Evolutionary conservation across 2,888 invertebrate species (phyloP).

Genomic region (Nemoura dubitans): DNA sequence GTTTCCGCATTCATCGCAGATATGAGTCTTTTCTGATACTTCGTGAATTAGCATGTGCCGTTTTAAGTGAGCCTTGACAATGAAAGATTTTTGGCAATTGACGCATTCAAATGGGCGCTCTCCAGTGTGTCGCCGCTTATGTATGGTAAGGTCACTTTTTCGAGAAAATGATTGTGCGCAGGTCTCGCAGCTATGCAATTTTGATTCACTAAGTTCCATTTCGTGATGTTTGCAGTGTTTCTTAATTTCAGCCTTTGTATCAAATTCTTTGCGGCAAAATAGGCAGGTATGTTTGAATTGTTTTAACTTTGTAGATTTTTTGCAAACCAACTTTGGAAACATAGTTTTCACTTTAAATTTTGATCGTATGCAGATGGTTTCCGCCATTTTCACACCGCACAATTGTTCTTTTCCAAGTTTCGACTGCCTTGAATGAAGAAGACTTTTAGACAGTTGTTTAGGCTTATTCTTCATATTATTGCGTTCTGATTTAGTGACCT

Average conservation of each 20-base stretch:
- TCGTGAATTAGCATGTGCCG: constrained; percentile 60
- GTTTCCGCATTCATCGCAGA: constrained; percentile 65
- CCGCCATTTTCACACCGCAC: neutral
- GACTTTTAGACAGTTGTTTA: too few relatives aligned
- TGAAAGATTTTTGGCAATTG: constrained; percentile 60
- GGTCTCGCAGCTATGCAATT: constrained; percentile 57
- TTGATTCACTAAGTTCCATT: constrained; percentile 49
- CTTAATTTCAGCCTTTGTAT: constrained; percentile 52
- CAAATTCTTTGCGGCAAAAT: constrained; percentile 42
- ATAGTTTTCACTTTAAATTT: constrained; percentile 20
- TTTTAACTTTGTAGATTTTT: neutral
- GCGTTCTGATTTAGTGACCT: too few relatives aligned
- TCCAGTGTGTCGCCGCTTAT: constrained; percentile 61
- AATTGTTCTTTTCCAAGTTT: neutral
- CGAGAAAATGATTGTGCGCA: constrained; percentile 51
- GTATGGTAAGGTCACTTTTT: constrained; percentile 42
- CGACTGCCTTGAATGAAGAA: too few relatives aligned
- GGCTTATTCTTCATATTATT: too few relatives aligned
- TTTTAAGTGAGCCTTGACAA: constrained; percentile 46
- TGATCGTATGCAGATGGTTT: neutral
- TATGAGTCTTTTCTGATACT: constrained; percentile 68
- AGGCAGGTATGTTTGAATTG: constrained; percentile 23
- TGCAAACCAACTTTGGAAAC: neutral
- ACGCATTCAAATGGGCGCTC: constrained; percentile 65
- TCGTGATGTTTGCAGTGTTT: constrained; percentile 57